Evolutionary conservation across 2,888 invertebrate genomes (phyloP).

Genomic region (Cheilosia impressa): DNA sequence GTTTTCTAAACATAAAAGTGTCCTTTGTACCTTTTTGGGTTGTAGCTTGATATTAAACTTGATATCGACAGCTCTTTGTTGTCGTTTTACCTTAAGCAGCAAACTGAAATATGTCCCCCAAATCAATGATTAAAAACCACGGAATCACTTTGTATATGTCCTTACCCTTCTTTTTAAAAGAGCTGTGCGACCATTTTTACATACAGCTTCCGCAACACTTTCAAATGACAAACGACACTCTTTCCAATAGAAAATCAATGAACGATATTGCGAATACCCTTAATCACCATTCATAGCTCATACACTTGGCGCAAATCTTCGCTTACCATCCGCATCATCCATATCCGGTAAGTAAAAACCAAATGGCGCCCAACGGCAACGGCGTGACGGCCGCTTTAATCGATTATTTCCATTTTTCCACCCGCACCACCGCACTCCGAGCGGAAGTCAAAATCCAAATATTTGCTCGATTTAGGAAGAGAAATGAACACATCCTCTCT

Average conservation of each 20-base stretch:
- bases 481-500: slow-evolving; percentile 68
- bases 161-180: too few species aligned
- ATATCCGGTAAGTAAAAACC: background rate
- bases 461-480: slow-evolving; percentile 73
- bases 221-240: background rate
- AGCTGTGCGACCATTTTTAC: too few species aligned
- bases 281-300: slow-evolving; percentile 16
- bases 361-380: slow-evolving; percentile 47
- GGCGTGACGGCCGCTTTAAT: slow-evolving; percentile 30
- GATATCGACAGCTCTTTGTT: too few species aligned
- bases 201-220: too few species aligned
- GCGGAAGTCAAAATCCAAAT: slow-evolving; percentile 73
- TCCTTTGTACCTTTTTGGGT: too few species aligned
- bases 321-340: background rate
- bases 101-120: too few species aligned
- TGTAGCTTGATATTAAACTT: too few species aligned
- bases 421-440: slow-evolving; percentile 2
- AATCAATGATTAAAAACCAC: too few species aligned
- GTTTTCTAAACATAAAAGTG: too few species aligned
- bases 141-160: too few species aligned
- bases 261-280: slow-evolving; percentile 28
- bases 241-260: slow-evolving; percentile 11
- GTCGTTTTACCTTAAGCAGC: too few species aligned
- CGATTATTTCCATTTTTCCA: slow-evolving; percentile 57
- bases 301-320: background rate